These are phyloP conservation scores for Anarhynchus alexandrinus DNA, from an alignment of 2,113 vertebrate species.

Conservation along the genomic window DNA sequence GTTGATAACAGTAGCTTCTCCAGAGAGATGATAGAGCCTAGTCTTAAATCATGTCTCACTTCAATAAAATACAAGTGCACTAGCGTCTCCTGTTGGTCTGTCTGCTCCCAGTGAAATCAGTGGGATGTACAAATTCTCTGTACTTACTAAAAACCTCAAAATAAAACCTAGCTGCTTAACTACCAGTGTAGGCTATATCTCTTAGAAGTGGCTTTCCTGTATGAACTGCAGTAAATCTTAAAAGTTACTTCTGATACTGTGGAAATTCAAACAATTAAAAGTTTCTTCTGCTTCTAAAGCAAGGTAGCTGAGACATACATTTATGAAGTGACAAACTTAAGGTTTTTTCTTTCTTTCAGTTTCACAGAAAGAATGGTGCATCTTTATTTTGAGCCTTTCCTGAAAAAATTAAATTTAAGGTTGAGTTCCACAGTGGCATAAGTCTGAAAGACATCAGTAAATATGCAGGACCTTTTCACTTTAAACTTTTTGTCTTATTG, in stretches of 20 bases:
- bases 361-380: neutral
- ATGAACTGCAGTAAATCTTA: neutral
- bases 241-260: neutral
- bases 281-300: neutral
- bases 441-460: constrained; percentile 49
- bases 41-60: neutral
- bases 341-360: neutral
- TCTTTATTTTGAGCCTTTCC: constrained; percentile 15
- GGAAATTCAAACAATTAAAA: neutral
- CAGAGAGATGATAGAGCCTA: neutral
- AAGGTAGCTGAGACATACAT: neutral
- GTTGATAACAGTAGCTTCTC: neutral
- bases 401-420: constrained; percentile 55
- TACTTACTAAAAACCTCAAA: neutral
- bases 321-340: neutral
- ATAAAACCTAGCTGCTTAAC: neutral
- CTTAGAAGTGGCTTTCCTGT: neutral
- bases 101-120: neutral
- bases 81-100: neutral
- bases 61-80: neutral
- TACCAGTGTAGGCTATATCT: neutral
- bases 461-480: constrained; percentile 45
- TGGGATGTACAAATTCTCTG: neutral
- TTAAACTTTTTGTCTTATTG: constrained; percentile 72
- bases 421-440: constrained; percentile 59